Evolutionary conservation across 2,888 invertebrate species (phyloP), one percentile per base, ranked within the genome.

Genomic region (Eulithis testata): DNA sequence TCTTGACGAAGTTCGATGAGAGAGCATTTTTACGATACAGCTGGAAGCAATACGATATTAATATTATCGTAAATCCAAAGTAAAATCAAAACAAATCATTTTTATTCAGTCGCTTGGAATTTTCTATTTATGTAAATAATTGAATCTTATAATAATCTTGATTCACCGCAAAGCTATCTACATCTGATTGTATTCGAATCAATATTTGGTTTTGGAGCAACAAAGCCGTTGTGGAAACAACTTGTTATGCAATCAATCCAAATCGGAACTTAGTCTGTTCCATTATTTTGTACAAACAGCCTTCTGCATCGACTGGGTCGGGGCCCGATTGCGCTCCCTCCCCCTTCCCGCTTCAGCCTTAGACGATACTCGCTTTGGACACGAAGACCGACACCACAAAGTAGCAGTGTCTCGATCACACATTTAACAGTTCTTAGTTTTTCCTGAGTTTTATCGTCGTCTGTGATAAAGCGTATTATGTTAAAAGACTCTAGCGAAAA

Each of bases 211-310:
- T 54, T 43, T 6, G 47, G 4, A 50, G 31, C 27, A 40, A 44
- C 50, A 50, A 44, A 51, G 51, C 44, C 21, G 52, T 8, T 52
- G 44, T 43, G n/a, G 51, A 47, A 51, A 53, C 57, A 14, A 44
- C 49, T 59, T 9, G 66, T 54, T 52, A 58, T 51, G 51, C 66
- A 50, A 63, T 66, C 56, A 55, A 56, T 56, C 37, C 55, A 31
- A 60, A 57, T 31, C 55, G 66, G 59, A 59, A 62, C 51, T 21
- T 31, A 62, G 59, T 58, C 66, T 36, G 60, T 66, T 64, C 63
- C 61, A 63, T 66, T 66, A 66, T 66, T 60, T 47, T 55, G 66
- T 63, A 52, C 63, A 63, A 66, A 63, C 66, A 63, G 43, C 44
- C 47, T 53, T n/a, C 31, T 60, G 62, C 63, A 43, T 60, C 66